phyloP scores from a whole-genome alignment of 1,140 invertebrate genomes.

The Himalopsyche phryganea region DNA sequence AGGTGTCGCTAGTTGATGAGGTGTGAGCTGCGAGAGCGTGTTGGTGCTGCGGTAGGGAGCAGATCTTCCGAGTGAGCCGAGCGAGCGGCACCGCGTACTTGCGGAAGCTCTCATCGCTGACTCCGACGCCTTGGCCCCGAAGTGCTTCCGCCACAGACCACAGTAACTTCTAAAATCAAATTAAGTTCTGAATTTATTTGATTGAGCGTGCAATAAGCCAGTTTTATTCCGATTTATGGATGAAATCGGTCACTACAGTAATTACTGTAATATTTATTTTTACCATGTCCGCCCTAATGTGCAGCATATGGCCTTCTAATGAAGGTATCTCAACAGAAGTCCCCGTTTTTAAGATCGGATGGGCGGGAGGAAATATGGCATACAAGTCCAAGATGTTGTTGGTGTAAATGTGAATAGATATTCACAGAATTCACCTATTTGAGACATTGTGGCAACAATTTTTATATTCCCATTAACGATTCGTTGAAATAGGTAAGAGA shows the following conservation, averaged over 20 bases:
- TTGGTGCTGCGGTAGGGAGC: constrained; percentile 44
- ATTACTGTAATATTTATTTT: neutral
- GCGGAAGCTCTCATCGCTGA: constrained; percentile 61
- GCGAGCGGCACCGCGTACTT: constrained; percentile 58
- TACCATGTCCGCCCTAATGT: too few relatives aligned
- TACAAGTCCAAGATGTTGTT: too few relatives aligned
- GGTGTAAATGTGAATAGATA: too few relatives aligned
- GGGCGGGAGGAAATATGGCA: too few relatives aligned
- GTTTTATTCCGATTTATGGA: too few relatives aligned
- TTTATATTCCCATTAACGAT: neutral
- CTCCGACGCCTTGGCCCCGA: constrained; percentile 58
- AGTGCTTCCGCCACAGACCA: constrained; percentile 68
- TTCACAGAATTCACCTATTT: too few relatives aligned
- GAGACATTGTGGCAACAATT: too few relatives aligned
- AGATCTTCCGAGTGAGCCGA: constrained; percentile 47
- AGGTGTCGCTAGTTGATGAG: constrained; percentile 48
- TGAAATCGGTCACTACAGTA: neutral
- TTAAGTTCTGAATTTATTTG: too few relatives aligned
- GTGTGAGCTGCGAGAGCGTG: constrained; percentile 39
- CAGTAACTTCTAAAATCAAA: constrained; percentile 59
- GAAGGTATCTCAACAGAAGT: too few relatives aligned
- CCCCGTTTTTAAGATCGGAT: too few relatives aligned
- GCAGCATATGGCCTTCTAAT: too few relatives aligned
- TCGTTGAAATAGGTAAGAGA: neutral
- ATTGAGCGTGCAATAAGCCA: too few relatives aligned